Conservation (phyloP, 2,113 vertebrate genomes). For the Galeopterus variegatus region DNA sequence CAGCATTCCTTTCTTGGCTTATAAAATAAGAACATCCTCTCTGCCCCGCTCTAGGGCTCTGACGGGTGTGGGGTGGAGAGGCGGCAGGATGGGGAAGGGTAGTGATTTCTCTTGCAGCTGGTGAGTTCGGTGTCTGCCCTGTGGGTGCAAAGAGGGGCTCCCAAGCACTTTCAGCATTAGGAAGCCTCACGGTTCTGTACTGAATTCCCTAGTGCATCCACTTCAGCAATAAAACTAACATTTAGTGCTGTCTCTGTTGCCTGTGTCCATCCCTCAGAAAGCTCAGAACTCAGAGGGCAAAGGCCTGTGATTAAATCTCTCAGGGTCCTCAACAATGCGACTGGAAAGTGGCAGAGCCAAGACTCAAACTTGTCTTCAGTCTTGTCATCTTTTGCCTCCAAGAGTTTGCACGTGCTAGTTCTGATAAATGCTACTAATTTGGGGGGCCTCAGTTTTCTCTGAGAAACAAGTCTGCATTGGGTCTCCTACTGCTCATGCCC, state of each 20-base stretch:
- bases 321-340: neutral
- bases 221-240: neutral
- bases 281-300: neutral
- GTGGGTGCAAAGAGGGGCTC: neutral
- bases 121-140: neutral
- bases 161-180: neutral
- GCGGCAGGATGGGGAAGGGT: neutral
- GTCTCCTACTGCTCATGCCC: neutral
- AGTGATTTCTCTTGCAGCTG: neutral
- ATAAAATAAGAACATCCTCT: neutral
- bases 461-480: neutral
- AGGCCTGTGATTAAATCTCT: neutral
- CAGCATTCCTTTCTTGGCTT: neutral
- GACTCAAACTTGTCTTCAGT: neutral
- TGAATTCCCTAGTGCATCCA: neutral
- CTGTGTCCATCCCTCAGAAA: neutral
- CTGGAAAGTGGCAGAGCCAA: neutral
- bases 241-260: neutral
- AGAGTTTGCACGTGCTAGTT: neutral
- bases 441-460: neutral
- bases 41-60: neutral
- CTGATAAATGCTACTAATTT: neutral
- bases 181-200: neutral
- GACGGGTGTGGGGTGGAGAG: too few species aligned
- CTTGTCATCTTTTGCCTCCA: neutral